phyloP scores from a whole-genome alignment of 2,888 invertebrate genomes.

The Parasteatoda lunata region DNA sequence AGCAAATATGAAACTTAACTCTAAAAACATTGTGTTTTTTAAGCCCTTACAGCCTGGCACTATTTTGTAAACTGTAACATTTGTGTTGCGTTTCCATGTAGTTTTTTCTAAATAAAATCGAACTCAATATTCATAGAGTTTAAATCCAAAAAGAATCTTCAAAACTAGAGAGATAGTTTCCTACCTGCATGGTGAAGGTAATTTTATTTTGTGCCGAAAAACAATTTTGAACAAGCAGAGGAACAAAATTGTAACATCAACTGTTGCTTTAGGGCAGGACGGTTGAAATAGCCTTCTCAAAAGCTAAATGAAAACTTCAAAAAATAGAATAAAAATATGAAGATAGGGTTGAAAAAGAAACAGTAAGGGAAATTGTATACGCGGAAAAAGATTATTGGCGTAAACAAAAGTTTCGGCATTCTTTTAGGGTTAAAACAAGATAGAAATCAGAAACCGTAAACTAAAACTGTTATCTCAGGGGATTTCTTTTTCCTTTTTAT shows the following conservation, averaged over 20 bases:
- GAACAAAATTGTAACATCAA: slow-evolving; percentile 19
- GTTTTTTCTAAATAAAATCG: too few relatives aligned
- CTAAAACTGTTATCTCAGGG: not conserved
- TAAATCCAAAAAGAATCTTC: too few relatives aligned
- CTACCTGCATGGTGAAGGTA: too few relatives aligned
- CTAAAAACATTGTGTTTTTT: too few relatives aligned
- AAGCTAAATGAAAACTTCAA: slow-evolving; percentile 33
- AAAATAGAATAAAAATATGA: not conserved
- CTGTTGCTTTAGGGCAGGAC: slow-evolving; percentile 41
- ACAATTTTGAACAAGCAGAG: not conserved
- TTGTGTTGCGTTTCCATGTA: too few relatives aligned
- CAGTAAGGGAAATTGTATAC: not conserved
- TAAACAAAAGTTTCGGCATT: slow-evolving; percentile 38
- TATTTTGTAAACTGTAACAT: too few relatives aligned
- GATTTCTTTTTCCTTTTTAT: not conserved
- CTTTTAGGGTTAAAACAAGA: slow-evolving; percentile 1
- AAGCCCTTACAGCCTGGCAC: too few relatives aligned
- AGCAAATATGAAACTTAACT: too few relatives aligned
- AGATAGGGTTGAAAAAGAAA: slow-evolving; percentile 11
- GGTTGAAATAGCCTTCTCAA: not conserved
- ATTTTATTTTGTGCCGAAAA: not conserved
- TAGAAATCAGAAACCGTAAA: not conserved
- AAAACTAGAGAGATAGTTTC: too few relatives aligned
- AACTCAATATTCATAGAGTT: too few relatives aligned
- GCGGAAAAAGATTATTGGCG: not conserved